phyloP scores from a whole-genome alignment of 2,797 vertebrate genomes.

The Leuciscus waleckii region DNA sequence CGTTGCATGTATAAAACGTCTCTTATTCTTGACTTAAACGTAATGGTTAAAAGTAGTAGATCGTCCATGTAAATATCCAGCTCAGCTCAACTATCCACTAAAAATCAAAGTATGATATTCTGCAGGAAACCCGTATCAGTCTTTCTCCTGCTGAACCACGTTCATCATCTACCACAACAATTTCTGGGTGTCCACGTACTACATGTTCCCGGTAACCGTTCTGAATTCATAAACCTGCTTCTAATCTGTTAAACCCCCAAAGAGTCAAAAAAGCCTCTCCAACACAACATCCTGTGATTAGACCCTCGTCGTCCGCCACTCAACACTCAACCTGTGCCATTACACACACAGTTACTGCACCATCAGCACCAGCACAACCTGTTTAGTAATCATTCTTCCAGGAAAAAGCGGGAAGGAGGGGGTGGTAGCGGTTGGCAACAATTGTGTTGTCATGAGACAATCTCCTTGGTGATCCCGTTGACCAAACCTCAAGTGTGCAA shows the following conservation, averaged over 20 bases:
- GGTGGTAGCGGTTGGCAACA: conserved; percentile 65
- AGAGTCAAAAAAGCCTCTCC: conserved; percentile 68
- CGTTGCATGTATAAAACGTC: background rate
- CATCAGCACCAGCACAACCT: conserved; percentile 71
- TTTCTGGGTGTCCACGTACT: background rate
- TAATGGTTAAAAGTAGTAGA: background rate
- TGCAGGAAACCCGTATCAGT: background rate
- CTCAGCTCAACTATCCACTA: background rate
- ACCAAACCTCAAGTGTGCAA: conserved; percentile 54
- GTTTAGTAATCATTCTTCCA: conserved; percentile 81
- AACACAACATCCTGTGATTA: conserved; percentile 71
- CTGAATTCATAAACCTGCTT: conserved; percentile 60
- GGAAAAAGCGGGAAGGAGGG: conserved; percentile 64
- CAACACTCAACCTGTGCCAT: conserved; percentile 68
- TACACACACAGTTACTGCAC: conserved; percentile 75
- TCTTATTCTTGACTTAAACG: background rate
- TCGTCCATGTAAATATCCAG: background rate
- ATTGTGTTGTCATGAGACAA: conserved; percentile 68
- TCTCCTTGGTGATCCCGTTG: conserved; percentile 72
- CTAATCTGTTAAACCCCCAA: conserved; percentile 61
- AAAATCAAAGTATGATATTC: background rate
- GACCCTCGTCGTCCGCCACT: conserved; percentile 55
- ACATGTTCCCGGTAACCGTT: conserved; percentile 30
- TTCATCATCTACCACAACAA: background rate
- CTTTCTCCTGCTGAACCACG: background rate